A percentile compares a stretch with the other conserved stretches of the same genome.
phyloP scores from a whole-genome alignment of 2,797 vertebrate species.

The Limosa lapponica region DNA sequence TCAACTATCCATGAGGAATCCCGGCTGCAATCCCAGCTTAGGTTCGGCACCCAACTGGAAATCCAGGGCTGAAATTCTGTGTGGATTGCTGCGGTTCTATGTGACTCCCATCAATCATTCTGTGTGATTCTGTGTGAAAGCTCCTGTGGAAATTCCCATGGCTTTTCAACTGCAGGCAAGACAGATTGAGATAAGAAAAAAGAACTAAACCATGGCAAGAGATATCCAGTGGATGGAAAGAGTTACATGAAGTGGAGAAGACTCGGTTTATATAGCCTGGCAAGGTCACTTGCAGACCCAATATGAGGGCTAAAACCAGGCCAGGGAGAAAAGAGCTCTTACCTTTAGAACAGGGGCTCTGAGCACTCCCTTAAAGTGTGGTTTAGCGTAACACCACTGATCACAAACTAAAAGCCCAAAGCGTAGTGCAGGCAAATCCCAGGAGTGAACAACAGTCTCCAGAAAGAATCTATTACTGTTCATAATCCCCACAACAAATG shows the following conservation, averaged over 20 bases:
- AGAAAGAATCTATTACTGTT: conserved; percentile 50
- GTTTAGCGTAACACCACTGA: conserved; percentile 11
- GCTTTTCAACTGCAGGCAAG: background rate
- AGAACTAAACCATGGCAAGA: background rate
- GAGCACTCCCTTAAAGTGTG: background rate
- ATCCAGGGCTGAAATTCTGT: background rate
- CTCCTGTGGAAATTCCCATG: background rate
- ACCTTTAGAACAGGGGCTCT: background rate
- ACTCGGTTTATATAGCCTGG: background rate
- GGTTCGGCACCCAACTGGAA: background rate
- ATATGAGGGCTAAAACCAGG: background rate
- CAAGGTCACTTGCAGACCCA: background rate
- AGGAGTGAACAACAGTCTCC: background rate
- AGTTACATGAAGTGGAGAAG: background rate
- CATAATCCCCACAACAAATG: conserved; percentile 37
- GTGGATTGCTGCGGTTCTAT: too few species aligned
- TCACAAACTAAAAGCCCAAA: conserved; percentile 22
- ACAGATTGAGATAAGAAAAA: background rate
- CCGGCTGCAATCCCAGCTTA: background rate
- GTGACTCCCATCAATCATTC: too few species aligned
- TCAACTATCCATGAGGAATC: background rate
- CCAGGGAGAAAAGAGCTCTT: background rate
- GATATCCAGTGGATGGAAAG: background rate
- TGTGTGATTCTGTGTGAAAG: background rate
- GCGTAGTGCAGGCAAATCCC: background rate